These are phyloP conservation scores for Toxonevra muliebris DNA, from an alignment of 2,888 invertebrate species.

Conservation along the genomic window DNA sequence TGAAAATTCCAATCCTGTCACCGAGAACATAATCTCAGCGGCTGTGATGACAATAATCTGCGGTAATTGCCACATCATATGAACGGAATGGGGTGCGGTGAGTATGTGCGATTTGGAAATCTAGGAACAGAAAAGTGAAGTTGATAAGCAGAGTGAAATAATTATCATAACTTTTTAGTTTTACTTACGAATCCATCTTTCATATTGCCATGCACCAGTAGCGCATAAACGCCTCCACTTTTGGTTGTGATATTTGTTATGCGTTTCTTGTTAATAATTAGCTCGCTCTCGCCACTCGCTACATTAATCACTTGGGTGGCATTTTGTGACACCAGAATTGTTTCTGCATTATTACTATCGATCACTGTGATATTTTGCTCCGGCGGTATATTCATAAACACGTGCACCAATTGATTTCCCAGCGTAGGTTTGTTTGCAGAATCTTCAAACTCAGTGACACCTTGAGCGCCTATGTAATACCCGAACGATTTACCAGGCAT, in stretches of 20 bases:
- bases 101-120: constrained; percentile 44
- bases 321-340: constrained; percentile 40
- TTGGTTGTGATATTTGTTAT: constrained; percentile 62
- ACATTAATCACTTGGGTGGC: constrained; percentile 47
- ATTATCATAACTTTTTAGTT: not conserved
- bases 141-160: not conserved
- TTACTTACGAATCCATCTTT: constrained; percentile 63
- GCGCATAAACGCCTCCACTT: constrained; percentile 75
- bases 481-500: constrained; percentile 54
- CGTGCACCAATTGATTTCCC: constrained; percentile 60
- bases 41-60: constrained; percentile 93
- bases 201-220: constrained; percentile 63
- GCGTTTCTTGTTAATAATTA: constrained; percentile 44
- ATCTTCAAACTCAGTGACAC: constrained; percentile 54
- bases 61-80: constrained; percentile 83
- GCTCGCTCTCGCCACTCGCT: constrained; percentile 41
- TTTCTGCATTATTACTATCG: constrained; percentile 31
- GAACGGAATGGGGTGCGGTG: constrained; percentile 77
- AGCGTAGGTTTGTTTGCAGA: constrained; percentile 50
- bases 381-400: constrained; percentile 53
- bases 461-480: constrained; percentile 52
- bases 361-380: constrained; percentile 45
- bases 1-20: constrained; percentile 95
- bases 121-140: constrained; percentile 38
- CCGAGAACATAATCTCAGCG: constrained; percentile 95